These are phyloP conservation scores for Crotalus helleri DNA, from an alignment of 2,113 vertebrate genomes.

Conservation along the genomic window DNA sequence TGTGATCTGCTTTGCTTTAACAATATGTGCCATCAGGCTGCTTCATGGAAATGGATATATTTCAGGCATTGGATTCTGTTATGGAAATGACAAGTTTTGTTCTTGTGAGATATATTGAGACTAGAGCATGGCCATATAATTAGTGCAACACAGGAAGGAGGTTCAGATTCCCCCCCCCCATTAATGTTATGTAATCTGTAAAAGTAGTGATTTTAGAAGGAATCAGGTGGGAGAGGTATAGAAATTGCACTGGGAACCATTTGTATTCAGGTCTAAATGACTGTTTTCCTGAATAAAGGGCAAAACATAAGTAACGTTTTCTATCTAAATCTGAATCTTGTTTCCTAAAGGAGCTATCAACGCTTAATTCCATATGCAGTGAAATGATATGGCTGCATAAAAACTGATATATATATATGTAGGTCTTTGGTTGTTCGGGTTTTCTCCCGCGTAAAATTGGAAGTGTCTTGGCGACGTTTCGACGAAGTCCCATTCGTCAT, in stretches of 20 bases:
- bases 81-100: neutral
- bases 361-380: constrained; percentile 33
- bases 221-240: neutral
- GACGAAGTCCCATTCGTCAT: no score
- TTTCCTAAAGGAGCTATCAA: neutral
- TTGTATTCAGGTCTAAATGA: neutral
- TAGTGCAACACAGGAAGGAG: constrained; percentile 23
- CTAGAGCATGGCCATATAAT: constrained; percentile 21
- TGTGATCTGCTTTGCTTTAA: constrained; percentile 11
- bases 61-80: neutral
- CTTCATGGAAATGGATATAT: neutral
- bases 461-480: no score
- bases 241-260: no score
- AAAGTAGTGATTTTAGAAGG: constrained; percentile 13
- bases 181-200: constrained; percentile 14
- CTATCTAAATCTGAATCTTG: constrained; percentile 15
- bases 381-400: constrained; percentile 20
- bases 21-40: neutral
- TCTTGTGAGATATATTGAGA: constrained; percentile 26
- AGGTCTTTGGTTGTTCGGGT: no score
- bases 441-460: no score
- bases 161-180: neutral
- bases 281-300: constrained; percentile 24
- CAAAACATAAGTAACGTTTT: neutral
- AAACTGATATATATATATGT: neutral